Evolutionary conservation across 2,113 vertebrate genomes (phyloP), one percentile per base, ranked within the genome.

Genomic region (Sapayoa aenigma): DNA sequence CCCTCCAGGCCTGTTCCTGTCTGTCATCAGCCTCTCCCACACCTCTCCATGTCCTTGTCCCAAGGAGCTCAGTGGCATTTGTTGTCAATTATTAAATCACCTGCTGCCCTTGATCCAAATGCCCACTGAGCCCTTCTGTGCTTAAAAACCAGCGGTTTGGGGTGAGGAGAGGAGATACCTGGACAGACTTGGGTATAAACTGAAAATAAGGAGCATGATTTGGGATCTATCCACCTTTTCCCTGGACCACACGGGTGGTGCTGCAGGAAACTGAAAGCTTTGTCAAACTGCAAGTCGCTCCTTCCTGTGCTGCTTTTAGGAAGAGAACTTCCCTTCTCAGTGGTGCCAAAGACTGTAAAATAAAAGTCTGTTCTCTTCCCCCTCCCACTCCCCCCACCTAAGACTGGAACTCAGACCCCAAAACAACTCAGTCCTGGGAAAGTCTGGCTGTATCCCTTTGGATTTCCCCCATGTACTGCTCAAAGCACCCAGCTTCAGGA

Each of bases 401-500:
- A 69, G 88, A 94, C 62, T 74, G 73, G 65, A 94, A 86, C 79
- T 80, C 60, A 52, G 59, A 82, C 59, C 71, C 81, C 2, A 4
- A 75, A 94, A 71, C 85, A 76, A 81, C 88, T 79, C 59, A 74
- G 28, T 49, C 39, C 47, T 76, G 87, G 82, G 73, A 46, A 91
- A 90, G 71, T 73, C 81, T 71, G 84, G 68, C 80, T 81, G 84
- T 10, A n/a, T 88, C 81, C 81, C 94, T 92, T 88, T 77, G 91
- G 58, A 83, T 58, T 93, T 93, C 87, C 93, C 92, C 86, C 50
- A 55, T 2, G 0, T 67, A 62, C 67, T 46, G 33, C 94, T 95
- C 91, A 88, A 79, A 94, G 92, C 93, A 85, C 88, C 87, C 60
- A 68, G 73, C 91, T 68, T 93, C 79, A 87, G 80, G 58, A 76